A percentile compares a stretch with the other conserved stretches of the same genome.
Evolutionary conservation across 2,113 vertebrate genomes (phyloP).

Genomic region (Muntiacus muntjak): DNA sequence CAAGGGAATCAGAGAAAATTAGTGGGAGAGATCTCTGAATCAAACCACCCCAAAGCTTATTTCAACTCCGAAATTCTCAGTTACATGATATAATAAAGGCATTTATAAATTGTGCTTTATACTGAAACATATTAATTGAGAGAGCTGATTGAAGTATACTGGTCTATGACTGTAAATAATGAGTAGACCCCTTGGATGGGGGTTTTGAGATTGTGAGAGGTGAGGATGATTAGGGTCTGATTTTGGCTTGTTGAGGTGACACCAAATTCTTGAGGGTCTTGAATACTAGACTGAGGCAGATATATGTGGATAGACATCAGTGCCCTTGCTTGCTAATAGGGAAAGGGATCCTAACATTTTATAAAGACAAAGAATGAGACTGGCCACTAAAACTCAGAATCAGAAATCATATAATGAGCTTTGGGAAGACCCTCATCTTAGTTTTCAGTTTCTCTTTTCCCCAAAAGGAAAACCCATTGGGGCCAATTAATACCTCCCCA

Average conservation of each 20-base stretch:
- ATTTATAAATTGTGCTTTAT: neutral
- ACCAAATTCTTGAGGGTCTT: neutral
- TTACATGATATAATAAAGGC: neutral
- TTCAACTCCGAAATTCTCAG: neutral
- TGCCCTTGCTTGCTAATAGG: neutral
- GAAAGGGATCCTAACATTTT: constrained; percentile 4
- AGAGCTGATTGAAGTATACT: neutral
- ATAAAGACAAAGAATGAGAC: neutral
- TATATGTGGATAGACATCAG: neutral
- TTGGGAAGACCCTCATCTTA: neutral
- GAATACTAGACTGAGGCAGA: neutral
- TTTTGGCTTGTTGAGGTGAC: neutral
- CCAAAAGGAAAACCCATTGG: constrained; percentile 12
- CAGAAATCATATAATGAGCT: neutral
- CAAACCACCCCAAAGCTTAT: neutral
- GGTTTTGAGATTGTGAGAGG: neutral
- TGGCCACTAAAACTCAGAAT: neutral
- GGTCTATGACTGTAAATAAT: neutral
- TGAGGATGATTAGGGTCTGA: neutral
- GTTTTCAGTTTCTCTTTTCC: neutral
- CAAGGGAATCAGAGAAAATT: neutral
- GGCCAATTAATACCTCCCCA: constrained; percentile 18
- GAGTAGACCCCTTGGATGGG: neutral
- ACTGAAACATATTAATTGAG: neutral
- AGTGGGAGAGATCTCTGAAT: neutral